phyloP scores from a whole-genome alignment of 2,888 invertebrate species.

The Ceraclea dissimilis region DNA sequence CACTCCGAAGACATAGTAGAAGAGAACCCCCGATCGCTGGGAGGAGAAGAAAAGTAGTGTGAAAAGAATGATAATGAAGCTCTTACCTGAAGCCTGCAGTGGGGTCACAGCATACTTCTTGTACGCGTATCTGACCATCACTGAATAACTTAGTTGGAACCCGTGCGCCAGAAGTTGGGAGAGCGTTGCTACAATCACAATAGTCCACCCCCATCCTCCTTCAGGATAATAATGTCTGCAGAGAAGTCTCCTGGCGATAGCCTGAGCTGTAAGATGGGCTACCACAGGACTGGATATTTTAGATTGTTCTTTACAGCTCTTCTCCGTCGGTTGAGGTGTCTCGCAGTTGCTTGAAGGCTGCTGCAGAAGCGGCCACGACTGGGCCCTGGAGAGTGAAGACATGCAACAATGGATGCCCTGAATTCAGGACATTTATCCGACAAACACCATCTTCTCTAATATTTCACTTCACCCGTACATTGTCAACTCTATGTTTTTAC shows the following conservation, averaged over 20 bases:
- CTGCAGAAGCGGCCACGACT: slow-evolving; percentile 24
- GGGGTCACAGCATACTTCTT: slow-evolving; percentile 55
- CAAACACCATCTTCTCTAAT: neutral
- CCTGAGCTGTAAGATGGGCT: slow-evolving; percentile 43
- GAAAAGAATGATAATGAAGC: too few relatives aligned
- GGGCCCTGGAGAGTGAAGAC: slow-evolving; percentile 20
- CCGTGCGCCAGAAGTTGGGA: slow-evolving; percentile 70
- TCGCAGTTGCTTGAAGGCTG: slow-evolving; percentile 2
- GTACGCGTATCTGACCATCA: slow-evolving; percentile 57
- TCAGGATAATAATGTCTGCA: slow-evolving; percentile 78
- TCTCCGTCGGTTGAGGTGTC: slow-evolving; percentile 2
- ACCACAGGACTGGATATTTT: slow-evolving; percentile 1
- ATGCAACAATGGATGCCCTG: slow-evolving; percentile 10
- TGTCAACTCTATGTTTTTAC: too few relatives aligned
- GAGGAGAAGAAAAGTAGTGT: too few relatives aligned
- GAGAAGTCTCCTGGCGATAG: slow-evolving; percentile 56
- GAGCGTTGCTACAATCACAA: slow-evolving; percentile 63
- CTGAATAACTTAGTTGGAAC: slow-evolving; percentile 57
- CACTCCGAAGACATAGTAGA: too few relatives aligned
- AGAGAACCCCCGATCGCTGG: too few relatives aligned
- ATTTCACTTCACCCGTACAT: too few relatives aligned
- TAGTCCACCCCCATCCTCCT: slow-evolving; percentile 82
- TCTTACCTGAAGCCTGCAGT: slow-evolving; percentile 54
- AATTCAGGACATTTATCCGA: neutral
- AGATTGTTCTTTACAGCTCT: slow-evolving; percentile 28